Conservation (phyloP, 1,140 invertebrate genomes). For the Agraylea sexmaculata region DNA sequence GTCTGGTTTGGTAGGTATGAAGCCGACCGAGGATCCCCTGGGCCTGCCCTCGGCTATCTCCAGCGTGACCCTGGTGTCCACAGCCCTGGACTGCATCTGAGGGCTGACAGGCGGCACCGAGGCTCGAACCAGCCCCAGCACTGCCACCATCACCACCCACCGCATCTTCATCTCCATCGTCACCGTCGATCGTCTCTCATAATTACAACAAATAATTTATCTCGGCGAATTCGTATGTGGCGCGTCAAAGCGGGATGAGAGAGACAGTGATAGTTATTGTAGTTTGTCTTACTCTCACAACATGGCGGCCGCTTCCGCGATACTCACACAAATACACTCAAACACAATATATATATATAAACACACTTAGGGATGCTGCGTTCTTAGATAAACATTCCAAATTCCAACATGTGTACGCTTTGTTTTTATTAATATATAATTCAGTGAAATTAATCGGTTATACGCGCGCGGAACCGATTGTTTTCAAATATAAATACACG, state of each 20-base stretch:
- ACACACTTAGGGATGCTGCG: neutral
- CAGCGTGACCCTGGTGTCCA: conserved; percentile 73
- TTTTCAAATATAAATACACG: too few species aligned
- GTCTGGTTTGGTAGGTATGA: conserved; percentile 72
- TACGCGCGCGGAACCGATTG: too few species aligned
- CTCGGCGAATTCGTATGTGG: neutral
- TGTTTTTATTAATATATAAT: too few species aligned
- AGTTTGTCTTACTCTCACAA: conserved; percentile 18
- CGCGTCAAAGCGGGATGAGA: conserved; percentile 5
- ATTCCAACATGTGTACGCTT: too few species aligned
- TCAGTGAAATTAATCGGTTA: too few species aligned
- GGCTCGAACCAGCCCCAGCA: conserved; percentile 31
- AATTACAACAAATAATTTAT: neutral
- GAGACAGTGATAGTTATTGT: conserved; percentile 4
- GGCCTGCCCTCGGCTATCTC: conserved; percentile 75
- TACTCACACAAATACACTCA: conserved; percentile 1
- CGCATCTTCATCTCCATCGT: conserved; percentile 28
- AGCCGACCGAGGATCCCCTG: conserved; percentile 67
- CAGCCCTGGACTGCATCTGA: conserved; percentile 75
- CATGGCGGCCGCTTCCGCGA: conserved; percentile 21
- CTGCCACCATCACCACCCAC: conserved; percentile 25
- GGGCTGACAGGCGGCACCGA: conserved; percentile 28
- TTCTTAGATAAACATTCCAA: too few species aligned
- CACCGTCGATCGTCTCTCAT: neutral
- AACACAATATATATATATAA: neutral